phyloP scores from a whole-genome alignment of 2,113 vertebrate genomes.

The western clawed frog (Xenopus tropicalis) region DNA sequence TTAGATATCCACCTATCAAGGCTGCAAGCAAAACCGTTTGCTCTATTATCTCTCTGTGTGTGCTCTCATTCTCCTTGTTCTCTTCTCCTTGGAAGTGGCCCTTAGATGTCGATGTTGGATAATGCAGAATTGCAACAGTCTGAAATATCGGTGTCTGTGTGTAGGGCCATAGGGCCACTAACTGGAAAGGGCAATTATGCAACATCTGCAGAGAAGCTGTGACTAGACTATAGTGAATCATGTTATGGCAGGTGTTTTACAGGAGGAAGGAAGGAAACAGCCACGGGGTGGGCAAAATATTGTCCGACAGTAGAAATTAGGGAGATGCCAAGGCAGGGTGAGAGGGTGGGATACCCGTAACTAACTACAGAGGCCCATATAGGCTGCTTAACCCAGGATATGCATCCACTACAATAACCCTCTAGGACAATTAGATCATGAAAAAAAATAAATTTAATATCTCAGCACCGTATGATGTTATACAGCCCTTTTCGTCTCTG shows the following conservation, averaged over 20 bases:
- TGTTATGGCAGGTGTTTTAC: constrained; percentile 32
- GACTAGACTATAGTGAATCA: constrained; percentile 8
- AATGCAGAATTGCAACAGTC: neutral
- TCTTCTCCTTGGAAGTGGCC: neutral
- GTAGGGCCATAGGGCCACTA: neutral
- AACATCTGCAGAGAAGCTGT: constrained; percentile 13
- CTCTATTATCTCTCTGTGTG: neutral
- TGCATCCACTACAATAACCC: too few relatives aligned
- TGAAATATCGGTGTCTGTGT: too few relatives aligned
- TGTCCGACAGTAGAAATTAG: neutral
- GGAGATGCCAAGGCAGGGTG: neutral
- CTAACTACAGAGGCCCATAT: neutral
- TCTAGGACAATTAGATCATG: too few relatives aligned
- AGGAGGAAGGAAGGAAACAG: constrained; percentile 26
- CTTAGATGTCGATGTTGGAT: neutral
- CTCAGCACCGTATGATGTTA: neutral
- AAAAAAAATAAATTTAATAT: too few relatives aligned
- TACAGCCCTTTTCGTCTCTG: neutral
- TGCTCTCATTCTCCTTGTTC: too few relatives aligned
- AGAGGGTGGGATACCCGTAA: neutral
- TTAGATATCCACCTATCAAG: too few relatives aligned
- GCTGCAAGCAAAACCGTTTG: neutral
- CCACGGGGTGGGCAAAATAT: constrained; percentile 14
- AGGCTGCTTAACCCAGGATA: neutral
- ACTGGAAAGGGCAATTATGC: constrained; percentile 5